A percentile compares a stretch with the other conserved stretches of the same genome.
Conservation (phyloP, 2,888 invertebrate genomes). For the Sabatieria punctata region DNA sequence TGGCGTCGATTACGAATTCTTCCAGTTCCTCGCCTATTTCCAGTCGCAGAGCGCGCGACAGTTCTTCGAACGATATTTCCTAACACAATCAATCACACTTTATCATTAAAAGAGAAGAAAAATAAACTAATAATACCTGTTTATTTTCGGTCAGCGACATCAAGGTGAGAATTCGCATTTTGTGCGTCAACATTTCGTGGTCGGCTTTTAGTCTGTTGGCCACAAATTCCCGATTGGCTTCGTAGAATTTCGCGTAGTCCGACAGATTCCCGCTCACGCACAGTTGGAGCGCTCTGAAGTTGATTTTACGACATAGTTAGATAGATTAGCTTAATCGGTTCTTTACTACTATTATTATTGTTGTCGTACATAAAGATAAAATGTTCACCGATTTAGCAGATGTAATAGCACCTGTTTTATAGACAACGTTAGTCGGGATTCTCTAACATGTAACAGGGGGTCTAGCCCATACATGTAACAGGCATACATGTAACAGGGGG, state of each 20-base stretch:
- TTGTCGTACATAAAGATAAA: no score
- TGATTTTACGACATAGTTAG: no score
- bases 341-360: no score
- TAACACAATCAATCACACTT: slow-evolving; percentile 27
- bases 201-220: slow-evolving; percentile 32
- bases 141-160: slow-evolving; percentile 91
- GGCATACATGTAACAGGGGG: no score
- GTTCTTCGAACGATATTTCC: slow-evolving; percentile 74
- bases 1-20: slow-evolving; percentile 82
- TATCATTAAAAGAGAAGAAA: background rate
- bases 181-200: slow-evolving; percentile 39
- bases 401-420: no score
- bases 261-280: slow-evolving; percentile 84
- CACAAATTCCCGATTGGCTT: slow-evolving; percentile 76
- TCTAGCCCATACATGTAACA: no score
- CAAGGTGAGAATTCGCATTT: slow-evolving; percentile 87
- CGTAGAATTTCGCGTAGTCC: slow-evolving; percentile 79
- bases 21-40: slow-evolving; percentile 64
- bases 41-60: slow-evolving; percentile 72
- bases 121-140: slow-evolving; percentile 26
- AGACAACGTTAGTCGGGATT: no score
- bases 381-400: no score
- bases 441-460: no score
- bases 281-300: slow-evolving; percentile 77
- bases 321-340: no score